Conservation (phyloP, 1,140 invertebrate genomes). For the Drosophila kohkoa region DNA sequence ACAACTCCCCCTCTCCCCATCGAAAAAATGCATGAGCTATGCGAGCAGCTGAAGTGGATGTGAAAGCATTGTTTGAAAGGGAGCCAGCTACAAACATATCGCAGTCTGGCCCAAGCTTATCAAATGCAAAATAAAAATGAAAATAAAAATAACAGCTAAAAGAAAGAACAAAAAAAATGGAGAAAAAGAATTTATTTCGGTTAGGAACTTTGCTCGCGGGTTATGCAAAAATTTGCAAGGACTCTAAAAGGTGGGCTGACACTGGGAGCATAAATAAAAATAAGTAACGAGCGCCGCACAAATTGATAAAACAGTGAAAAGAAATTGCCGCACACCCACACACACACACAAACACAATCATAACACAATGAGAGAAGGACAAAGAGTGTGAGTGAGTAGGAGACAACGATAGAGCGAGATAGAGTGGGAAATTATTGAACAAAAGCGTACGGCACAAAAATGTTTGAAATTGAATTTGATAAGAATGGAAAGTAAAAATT, state of each 20-base stretch:
- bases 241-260: constrained; percentile 28
- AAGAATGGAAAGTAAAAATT: constrained; percentile 54
- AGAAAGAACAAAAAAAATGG: neutral
- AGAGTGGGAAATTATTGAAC: constrained; percentile 70
- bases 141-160: constrained; percentile 4
- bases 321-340: constrained; percentile 69
- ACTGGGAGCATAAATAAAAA: constrained; percentile 74
- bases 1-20: constrained; percentile 11
- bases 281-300: constrained; percentile 80
- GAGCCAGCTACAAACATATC: constrained; percentile 30
- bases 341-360: constrained; percentile 31
- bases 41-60: constrained; percentile 24
- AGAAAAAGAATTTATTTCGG: constrained; percentile 76
- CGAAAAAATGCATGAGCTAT: constrained; percentile 74
- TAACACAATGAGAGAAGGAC: constrained; percentile 38
- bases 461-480: constrained; percentile 80
- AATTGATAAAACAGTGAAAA: constrained; percentile 82
- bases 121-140: constrained; percentile 75
- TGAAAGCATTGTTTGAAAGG: constrained; percentile 44
- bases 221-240: constrained; percentile 79
- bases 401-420: constrained; percentile 21
- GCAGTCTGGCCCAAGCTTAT: constrained; percentile 66
- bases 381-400: constrained; percentile 10
- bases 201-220: constrained; percentile 81
- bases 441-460: constrained; percentile 71